Evolutionary conservation across 2,888 invertebrate genomes (phyloP).

Genomic region (Cephus spinipes): DNA sequence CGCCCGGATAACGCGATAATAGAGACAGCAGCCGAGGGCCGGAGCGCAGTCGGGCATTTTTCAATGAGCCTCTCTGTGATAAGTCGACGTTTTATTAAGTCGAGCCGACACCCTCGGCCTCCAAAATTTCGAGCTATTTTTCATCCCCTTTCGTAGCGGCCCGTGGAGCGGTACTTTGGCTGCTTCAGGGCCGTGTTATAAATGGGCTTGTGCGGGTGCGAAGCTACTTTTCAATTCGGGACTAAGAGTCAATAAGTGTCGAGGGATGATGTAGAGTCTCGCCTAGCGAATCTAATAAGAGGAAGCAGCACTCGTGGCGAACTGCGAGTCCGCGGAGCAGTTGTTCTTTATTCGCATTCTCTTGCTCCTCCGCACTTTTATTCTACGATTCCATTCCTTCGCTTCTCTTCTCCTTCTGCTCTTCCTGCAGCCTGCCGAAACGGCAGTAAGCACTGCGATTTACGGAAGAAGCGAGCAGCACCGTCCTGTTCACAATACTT

Average conservation of each 20-base stretch:
- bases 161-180: background rate
- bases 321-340: no score
- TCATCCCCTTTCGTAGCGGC: constrained; percentile 21
- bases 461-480: no score
- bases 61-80: constrained; percentile 31
- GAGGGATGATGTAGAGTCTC: constrained; percentile 60
- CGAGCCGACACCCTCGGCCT: constrained; percentile 19
- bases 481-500: no score
- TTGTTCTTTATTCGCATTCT: no score
- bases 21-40: constrained; percentile 7
- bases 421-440: no score
- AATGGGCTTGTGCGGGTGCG: constrained; percentile 3
- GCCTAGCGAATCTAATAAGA: constrained; percentile 46
- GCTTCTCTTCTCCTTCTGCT: no score
- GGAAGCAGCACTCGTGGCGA: background rate
- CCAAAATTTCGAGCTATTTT: constrained; percentile 43
- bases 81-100: constrained; percentile 42
- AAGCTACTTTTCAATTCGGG: constrained; percentile 62
- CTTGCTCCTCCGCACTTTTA: no score
- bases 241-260: constrained; percentile 65
- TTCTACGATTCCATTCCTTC: no score
- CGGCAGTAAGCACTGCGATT: no score
- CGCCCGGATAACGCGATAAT: constrained; percentile 6
- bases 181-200: background rate
- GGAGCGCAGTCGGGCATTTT: constrained; percentile 15